phyloP scores from a whole-genome alignment of 2,888 invertebrate genomes.

The Amiota mariae region DNA sequence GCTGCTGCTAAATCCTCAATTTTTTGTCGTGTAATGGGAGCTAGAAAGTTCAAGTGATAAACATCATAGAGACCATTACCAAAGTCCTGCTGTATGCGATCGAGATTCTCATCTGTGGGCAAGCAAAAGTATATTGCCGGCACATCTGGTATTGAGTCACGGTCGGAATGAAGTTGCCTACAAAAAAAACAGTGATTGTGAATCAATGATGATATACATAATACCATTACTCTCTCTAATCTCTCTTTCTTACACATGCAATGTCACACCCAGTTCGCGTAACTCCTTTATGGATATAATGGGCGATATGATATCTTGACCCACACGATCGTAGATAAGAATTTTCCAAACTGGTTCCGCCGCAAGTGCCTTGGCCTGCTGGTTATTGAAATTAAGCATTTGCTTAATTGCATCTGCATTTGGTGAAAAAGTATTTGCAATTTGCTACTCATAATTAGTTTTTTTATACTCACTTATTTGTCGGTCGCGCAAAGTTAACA shows the following conservation, averaged over 20 bases:
- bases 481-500: slow-evolving; percentile 81
- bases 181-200: neutral
- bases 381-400: slow-evolving; percentile 94
- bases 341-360: slow-evolving; percentile 97
- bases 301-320: slow-evolving; percentile 99
- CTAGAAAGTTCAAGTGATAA: slow-evolving; percentile 97
- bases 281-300: slow-evolving; percentile 96
- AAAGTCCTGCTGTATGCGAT: slow-evolving; percentile 91
- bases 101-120: slow-evolving; percentile 96
- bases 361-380: slow-evolving; percentile 82
- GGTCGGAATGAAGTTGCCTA: slow-evolving; percentile 89
- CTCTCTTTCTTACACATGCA: slow-evolving; percentile 87
- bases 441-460: neutral
- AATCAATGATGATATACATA: neutral
- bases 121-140: slow-evolving; percentile 98
- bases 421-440: neutral
- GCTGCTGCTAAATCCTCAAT: slow-evolving; percentile 96
- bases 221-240: neutral
- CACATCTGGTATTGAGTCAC: slow-evolving; percentile 97
- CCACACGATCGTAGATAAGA: slow-evolving; percentile 94
- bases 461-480: slow-evolving; percentile 79
- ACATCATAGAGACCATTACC: slow-evolving; percentile 92
- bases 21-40: slow-evolving; percentile 93
- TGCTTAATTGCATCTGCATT: slow-evolving; percentile 90
- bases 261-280: slow-evolving; percentile 95